Percentiles rank a stretch among this genome's conserved stretches.
These are phyloP conservation scores for Muntiacus reevesi DNA, from an alignment of 2,113 vertebrate genomes.

Conservation along the genomic window DNA sequence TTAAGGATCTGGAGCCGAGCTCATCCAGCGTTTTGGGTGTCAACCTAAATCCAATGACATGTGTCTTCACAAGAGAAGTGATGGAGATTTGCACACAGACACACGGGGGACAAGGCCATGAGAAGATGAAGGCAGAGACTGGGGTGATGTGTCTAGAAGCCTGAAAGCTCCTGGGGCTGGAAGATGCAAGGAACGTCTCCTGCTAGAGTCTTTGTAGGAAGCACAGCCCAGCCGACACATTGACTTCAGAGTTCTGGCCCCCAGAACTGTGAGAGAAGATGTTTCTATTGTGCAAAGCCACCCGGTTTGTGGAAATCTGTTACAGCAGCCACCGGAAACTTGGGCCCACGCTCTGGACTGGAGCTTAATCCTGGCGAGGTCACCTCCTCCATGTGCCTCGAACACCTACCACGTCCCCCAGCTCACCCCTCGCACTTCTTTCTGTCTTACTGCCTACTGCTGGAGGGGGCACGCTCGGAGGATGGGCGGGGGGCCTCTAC, in stretches of 20 bases:
- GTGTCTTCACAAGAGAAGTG: neutral
- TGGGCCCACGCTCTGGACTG: rapidly evolving
- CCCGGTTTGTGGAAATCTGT: rapidly evolving
- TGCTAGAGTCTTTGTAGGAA: rapidly evolving
- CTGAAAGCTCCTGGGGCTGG: neutral
- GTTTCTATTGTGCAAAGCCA: too few species aligned
- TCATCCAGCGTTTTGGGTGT: too few species aligned
- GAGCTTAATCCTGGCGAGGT: neutral
- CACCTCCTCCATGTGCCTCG: rapidly evolving
- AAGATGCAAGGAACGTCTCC: neutral
- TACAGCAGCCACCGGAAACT: neutral
- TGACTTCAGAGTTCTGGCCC: too few species aligned
- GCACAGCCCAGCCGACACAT: rapidly evolving
- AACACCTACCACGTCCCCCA: neutral
- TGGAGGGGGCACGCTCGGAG: rapidly evolving
- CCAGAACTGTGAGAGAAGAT: rapidly evolving
- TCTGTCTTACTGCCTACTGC: neutral
- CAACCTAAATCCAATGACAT: rapidly evolving
- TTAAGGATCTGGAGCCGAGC: neutral
- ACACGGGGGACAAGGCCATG: rapidly evolving
- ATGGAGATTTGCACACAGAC: neutral
- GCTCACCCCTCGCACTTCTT: rapidly evolving
- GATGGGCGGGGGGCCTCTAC: rapidly evolving
- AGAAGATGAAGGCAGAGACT: neutral
- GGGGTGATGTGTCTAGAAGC: neutral